phyloP scores from a whole-genome alignment of 2,113 vertebrate genomes.

The Alaudala cheleensis region DNA sequence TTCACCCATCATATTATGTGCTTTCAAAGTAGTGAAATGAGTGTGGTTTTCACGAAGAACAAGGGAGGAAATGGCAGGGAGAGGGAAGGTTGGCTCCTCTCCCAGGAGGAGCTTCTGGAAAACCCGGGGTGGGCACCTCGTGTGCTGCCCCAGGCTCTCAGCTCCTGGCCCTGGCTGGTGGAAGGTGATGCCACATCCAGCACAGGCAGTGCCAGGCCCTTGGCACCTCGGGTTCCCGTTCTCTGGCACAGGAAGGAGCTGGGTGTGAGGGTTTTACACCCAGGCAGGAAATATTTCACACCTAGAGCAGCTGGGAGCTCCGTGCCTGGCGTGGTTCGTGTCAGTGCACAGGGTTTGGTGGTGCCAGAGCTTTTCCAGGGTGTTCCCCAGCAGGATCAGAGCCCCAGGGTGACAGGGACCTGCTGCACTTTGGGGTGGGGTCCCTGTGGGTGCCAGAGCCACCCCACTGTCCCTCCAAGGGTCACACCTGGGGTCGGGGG shows the following conservation, averaged over 20 bases:
- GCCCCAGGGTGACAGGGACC: neutral
- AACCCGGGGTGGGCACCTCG: neutral
- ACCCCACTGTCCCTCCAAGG: accelerated
- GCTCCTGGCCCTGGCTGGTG: accelerated
- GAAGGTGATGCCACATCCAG: neutral
- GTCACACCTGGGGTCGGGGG: neutral
- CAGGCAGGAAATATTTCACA: neutral
- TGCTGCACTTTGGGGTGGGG: neutral
- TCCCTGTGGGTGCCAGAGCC: accelerated
- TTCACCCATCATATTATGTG: constrained; percentile 28
- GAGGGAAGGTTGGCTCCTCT: neutral
- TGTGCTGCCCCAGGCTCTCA: neutral
- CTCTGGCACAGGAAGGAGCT: neutral
- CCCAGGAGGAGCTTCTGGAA: neutral
- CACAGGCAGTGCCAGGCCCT: neutral
- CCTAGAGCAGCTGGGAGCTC: neutral
- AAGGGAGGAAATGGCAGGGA: neutral
- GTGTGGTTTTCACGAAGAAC: neutral
- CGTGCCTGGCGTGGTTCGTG: accelerated
- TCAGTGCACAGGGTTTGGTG: neutral
- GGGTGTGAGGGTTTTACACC: constrained; percentile 6
- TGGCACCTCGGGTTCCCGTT: neutral
- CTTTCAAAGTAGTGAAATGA: constrained; percentile 26
- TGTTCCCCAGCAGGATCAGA: neutral
- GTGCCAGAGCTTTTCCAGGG: neutral